These are phyloP conservation scores for Megalops atlanticus DNA, from an alignment of 2,113 vertebrate genomes.

Conservation along the genomic window DNA sequence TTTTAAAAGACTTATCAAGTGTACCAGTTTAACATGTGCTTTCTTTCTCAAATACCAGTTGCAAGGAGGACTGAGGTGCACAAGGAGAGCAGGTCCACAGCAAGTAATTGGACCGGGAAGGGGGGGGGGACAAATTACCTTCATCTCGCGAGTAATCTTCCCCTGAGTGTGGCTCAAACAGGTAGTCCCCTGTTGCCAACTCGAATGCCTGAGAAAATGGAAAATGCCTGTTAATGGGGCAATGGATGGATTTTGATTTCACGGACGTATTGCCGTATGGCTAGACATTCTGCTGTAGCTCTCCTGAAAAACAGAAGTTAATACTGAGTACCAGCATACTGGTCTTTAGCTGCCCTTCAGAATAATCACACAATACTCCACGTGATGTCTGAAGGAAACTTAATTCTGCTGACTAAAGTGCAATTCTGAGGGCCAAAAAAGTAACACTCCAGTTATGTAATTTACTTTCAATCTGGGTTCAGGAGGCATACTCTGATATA, in stretches of 20 bases:
- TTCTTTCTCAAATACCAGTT: too few relatives aligned
- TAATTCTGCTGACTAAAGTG: too few relatives aligned
- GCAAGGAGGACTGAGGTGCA: neutral
- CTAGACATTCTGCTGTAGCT: neutral
- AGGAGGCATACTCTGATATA: too few relatives aligned
- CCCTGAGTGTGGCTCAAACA: slow-evolving; percentile 96
- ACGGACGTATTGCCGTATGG: neutral
- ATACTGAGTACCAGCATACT: too few relatives aligned
- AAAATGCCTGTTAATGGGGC: neutral
- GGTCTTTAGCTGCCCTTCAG: too few relatives aligned
- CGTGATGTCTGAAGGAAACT: too few relatives aligned
- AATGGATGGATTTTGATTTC: neutral
- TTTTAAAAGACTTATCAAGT: too few relatives aligned
- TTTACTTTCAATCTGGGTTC: too few relatives aligned
- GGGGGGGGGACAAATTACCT: slow-evolving; percentile 70
- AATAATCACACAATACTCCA: too few relatives aligned
- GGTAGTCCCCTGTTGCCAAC: slow-evolving; percentile 93
- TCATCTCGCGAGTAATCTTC: slow-evolving; percentile 98
- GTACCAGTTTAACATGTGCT: too few relatives aligned
- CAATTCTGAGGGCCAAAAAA: too few relatives aligned
- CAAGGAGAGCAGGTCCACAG: neutral
- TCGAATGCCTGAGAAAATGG: slow-evolving; percentile 84
- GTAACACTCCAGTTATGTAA: too few relatives aligned
- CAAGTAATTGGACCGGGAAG: slow-evolving; percentile 14
- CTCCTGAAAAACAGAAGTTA: neutral